Conservation (phyloP, 2,113 vertebrate genomes). For the Scomber japonicus region DNA sequence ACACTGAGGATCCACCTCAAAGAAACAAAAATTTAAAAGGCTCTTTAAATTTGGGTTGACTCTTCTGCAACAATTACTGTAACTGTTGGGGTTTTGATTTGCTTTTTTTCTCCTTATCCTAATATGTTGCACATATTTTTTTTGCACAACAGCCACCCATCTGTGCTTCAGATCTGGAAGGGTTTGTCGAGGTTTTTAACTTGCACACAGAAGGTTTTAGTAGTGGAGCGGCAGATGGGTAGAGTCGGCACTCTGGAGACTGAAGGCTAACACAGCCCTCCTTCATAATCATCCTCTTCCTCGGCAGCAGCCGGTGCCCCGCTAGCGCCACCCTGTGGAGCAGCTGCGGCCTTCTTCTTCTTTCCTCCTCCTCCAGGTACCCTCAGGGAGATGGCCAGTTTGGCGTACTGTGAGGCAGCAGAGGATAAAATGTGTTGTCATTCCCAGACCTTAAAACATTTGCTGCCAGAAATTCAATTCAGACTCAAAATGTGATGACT, state of each 20-base stretch:
- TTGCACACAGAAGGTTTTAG: conserved; percentile 23
- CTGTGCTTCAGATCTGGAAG: conserved; percentile 4
- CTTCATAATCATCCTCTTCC: conserved; percentile 95
- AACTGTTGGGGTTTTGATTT: background rate
- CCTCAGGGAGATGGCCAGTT: conserved; percentile 93
- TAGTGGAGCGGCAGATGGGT: conserved; percentile 14
- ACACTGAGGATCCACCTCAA: conserved; percentile 50
- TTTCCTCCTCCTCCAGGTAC: conserved; percentile 94
- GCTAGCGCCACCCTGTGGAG: conserved; percentile 85
- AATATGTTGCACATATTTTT: conserved; percentile 13
- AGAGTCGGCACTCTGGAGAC: background rate
- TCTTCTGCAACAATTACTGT: conserved; percentile 26
- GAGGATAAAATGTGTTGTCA: background rate
- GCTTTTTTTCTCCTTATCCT: background rate
- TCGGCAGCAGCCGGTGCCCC: conserved; percentile 80
- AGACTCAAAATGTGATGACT: no score
- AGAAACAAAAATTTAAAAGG: conserved; percentile 56
- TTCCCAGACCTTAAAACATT: background rate
- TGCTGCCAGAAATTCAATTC: no score
- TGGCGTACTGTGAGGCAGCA: conserved; percentile 90
- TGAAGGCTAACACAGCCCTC: conserved; percentile 92
- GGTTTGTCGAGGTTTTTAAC: conserved; percentile 18
- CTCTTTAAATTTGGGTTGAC: conserved; percentile 5
- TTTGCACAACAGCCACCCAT: conserved; percentile 19
- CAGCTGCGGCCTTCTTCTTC: conserved; percentile 91